Percentiles rank a stretch among this genome's conserved stretches.
Conservation (phyloP, 2,797 vertebrate genomes). For the Cephalopachus bancanus region DNA sequence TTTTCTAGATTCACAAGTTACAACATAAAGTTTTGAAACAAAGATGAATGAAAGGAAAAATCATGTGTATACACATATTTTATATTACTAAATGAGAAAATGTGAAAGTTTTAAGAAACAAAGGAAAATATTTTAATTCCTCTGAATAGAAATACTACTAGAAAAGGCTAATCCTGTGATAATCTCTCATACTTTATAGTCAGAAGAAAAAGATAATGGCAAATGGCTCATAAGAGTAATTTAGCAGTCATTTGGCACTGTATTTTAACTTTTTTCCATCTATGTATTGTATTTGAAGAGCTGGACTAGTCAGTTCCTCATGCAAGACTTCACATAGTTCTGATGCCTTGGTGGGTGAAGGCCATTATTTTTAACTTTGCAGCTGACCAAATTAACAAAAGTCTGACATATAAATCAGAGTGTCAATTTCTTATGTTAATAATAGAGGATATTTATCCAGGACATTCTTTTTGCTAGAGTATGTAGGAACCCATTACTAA, state of each 20-base stretch:
- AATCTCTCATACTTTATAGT: not conserved
- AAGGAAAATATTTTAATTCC: not conserved
- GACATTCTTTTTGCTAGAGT: not conserved
- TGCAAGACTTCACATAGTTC: not conserved
- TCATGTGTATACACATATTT: not conserved
- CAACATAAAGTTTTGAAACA: conserved; percentile 6
- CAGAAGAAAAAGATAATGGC: conserved; percentile 19
- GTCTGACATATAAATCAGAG: not conserved
- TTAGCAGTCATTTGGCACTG: not conserved
- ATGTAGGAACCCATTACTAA: not conserved
- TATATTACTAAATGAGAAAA: conserved; percentile 1
- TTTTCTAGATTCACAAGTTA: conserved; percentile 37
- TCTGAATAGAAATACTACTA: conserved; percentile 48
- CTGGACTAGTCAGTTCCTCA: not conserved
- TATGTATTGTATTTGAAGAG: not conserved
- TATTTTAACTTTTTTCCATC: conserved; percentile 18
- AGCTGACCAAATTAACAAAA: not conserved
- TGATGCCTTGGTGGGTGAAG: not conserved
- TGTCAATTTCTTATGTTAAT: not conserved
- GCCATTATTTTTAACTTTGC: conserved; percentile 1
- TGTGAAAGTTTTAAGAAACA: conserved; percentile 33
- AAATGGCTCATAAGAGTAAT: not conserved
- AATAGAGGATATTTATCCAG: not conserved
- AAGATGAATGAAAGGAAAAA: conserved; percentile 33
- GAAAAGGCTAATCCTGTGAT: not conserved